Evolutionary conservation across 2,113 vertebrate species (phyloP).

Genomic region (Microtus oregoni): DNA sequence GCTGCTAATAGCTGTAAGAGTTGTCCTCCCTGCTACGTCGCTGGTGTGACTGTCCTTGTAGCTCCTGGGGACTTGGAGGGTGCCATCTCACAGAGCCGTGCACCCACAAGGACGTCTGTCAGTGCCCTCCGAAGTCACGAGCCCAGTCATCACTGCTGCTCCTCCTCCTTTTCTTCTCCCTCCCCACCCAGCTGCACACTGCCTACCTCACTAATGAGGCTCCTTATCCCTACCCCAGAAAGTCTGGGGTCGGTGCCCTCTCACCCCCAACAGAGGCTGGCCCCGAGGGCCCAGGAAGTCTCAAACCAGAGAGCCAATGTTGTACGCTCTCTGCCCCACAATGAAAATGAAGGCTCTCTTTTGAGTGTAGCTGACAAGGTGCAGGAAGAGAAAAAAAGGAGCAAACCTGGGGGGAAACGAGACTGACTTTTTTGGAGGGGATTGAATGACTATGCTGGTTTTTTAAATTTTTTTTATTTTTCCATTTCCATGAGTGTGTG

Average conservation of each 20-base stretch:
- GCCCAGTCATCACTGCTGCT: not conserved
- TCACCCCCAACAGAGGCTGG: not conserved
- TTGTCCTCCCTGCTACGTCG: too few species aligned
- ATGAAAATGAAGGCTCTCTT: rapidly evolving
- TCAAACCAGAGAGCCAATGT: not conserved
- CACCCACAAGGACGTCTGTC: not conserved
- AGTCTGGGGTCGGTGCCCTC: not conserved
- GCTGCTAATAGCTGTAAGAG: not conserved
- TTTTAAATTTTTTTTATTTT: not conserved
- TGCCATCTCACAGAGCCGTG: not conserved
- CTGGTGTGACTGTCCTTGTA: too few species aligned
- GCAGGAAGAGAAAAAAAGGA: not conserved
- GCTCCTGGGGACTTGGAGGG: not conserved
- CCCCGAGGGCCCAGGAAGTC: not conserved
- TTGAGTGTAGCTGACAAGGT: not conserved
- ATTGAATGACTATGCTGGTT: not conserved
- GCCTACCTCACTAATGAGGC: not conserved
- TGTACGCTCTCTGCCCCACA: too few species aligned
- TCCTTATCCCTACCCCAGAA: not conserved
- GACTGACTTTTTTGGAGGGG: not conserved
- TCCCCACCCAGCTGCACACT: not conserved
- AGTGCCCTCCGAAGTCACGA: not conserved
- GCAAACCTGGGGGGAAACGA: not conserved
- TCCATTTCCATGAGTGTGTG: not conserved
- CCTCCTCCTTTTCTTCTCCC: not conserved